Evolutionary conservation across 2,797 vertebrate genomes (phyloP).

Genomic region (Macropodus opercularis): DNA sequence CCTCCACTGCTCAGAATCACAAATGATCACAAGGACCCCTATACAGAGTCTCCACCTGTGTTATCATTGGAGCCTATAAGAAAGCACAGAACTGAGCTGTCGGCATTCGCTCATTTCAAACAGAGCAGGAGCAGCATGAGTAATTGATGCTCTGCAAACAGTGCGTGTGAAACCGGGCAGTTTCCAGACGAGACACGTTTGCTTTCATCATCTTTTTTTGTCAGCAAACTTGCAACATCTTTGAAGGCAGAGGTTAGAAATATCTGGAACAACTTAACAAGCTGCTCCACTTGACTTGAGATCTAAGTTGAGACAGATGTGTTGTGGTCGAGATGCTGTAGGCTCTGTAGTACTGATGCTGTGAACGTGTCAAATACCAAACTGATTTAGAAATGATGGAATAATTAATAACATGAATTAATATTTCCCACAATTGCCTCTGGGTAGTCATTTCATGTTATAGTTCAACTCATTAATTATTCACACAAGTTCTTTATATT

Average conservation of each 20-base stretch:
- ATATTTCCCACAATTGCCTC: neutral
- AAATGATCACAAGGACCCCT: conserved; percentile 30
- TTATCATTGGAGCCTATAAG: conserved; percentile 61
- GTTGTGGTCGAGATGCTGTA: conserved; percentile 11
- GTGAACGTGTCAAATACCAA: neutral
- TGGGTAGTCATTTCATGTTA: conserved; percentile 17
- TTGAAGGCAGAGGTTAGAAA: conserved; percentile 34
- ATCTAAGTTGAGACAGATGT: conserved; percentile 56
- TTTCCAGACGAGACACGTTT: conserved; percentile 70
- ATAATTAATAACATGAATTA: conserved; percentile 5
- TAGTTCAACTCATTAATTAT: conserved; percentile 37
- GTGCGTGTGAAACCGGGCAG: conserved; percentile 25
- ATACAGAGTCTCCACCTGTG: conserved; percentile 25
- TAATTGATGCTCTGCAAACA: conserved; percentile 70
- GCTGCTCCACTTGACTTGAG: conserved; percentile 45
- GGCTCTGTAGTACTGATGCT: conserved; percentile 19
- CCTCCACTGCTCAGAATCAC: neutral
- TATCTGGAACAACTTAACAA: conserved; percentile 57
- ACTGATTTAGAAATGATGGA: neutral
- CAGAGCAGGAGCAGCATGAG: conserved; percentile 52
- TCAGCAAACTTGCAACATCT: conserved; percentile 44
- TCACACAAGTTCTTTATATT: conserved; percentile 29
- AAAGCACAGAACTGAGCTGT: conserved; percentile 54
- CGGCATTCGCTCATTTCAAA: conserved; percentile 69
- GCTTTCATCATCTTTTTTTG: conserved; percentile 66